phyloP scores from a whole-genome alignment of 2,113 vertebrate species.

The Halichoerus grypus region DNA sequence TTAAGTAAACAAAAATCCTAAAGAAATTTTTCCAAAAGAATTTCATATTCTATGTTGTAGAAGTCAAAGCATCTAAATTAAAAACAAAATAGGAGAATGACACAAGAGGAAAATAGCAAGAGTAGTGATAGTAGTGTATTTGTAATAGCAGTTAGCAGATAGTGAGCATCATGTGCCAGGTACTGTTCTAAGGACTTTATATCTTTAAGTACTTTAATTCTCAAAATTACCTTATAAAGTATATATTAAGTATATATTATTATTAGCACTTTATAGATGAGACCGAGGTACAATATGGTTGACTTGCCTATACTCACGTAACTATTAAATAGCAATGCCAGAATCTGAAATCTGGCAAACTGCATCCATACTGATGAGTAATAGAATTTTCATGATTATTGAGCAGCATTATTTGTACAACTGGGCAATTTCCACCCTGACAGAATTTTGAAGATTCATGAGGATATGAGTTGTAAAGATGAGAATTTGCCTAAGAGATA shows the following conservation, averaged over 20 bases:
- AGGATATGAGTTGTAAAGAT: background rate
- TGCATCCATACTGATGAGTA: background rate
- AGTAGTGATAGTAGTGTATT: background rate
- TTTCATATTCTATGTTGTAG: slow-evolving; percentile 3
- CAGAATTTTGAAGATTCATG: slow-evolving; percentile 3
- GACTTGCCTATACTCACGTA: background rate
- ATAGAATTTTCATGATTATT: background rate
- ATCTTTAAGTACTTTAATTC: background rate
- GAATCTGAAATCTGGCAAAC: background rate
- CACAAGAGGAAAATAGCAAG: background rate
- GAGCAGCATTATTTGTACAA: background rate
- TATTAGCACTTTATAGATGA: slow-evolving; percentile 9
- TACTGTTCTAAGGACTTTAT: slow-evolving; percentile 9
- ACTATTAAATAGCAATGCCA: background rate
- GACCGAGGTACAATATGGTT: background rate
- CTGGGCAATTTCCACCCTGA: background rate
- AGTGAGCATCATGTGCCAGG: slow-evolving; percentile 21
- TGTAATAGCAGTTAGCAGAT: background rate
- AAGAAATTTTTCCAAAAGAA: slow-evolving; percentile 30
- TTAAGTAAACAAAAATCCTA: slow-evolving; percentile 47
- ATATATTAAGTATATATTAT: background rate
- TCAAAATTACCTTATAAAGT: background rate
- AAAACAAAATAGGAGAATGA: background rate
- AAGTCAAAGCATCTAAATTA: slow-evolving; percentile 28
- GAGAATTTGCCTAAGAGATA: background rate